Percentiles rank a stretch among this genome's conserved stretches.
Conservation (phyloP, 2,113 vertebrate genomes). For the Bungarus multicinctus region DNA sequence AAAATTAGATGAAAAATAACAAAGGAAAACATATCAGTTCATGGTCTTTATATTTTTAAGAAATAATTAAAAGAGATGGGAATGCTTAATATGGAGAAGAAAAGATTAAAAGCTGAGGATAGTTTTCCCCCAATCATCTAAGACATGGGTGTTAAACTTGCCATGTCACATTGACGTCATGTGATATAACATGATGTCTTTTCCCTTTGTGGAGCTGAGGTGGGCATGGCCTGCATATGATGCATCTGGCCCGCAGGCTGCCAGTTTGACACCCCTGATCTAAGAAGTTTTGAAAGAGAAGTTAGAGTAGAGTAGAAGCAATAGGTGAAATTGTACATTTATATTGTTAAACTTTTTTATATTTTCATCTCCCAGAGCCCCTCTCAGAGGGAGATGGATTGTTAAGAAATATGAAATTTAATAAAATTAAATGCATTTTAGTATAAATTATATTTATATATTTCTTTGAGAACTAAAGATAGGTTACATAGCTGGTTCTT, state of each 20-base stretch:
- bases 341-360: background rate
- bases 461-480: background rate
- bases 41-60: background rate
- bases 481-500: background rate
- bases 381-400: background rate
- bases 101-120: background rate
- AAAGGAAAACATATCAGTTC: background rate
- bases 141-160: background rate
- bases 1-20: background rate
- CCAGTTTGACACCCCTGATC: background rate
- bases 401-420: background rate
- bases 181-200: accelerated
- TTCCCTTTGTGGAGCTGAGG: too few species aligned
- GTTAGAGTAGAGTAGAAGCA: background rate
- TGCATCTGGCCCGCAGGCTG: too few species aligned
- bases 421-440: background rate
- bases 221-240: too few species aligned
- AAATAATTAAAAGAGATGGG: background rate
- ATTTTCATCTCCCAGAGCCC: background rate
- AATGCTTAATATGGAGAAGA: background rate
- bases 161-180: accelerated
- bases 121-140: background rate
- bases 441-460: background rate
- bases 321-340: background rate
- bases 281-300: background rate